phyloP scores from a whole-genome alignment of 2,888 invertebrate species.

The Branchellion lobata region DNA sequence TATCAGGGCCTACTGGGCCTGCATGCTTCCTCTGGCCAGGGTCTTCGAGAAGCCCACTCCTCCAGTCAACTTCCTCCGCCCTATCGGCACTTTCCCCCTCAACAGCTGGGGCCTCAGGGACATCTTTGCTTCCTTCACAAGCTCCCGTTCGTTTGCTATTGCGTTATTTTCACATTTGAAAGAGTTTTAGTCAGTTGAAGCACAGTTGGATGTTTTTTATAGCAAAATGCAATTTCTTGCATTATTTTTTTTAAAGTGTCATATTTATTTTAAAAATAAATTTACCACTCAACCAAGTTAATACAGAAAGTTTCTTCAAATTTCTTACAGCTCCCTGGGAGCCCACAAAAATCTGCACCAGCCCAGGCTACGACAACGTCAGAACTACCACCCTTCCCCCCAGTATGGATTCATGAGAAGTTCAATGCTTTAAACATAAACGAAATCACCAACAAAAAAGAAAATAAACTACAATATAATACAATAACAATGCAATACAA shows the following conservation, averaged over 20 bases:
- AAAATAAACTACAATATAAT: too few relatives aligned
- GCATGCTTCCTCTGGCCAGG: not conserved
- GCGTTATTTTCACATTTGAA: not conserved
- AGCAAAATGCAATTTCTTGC: not conserved
- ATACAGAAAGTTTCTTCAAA: too few relatives aligned
- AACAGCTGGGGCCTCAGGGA: not conserved
- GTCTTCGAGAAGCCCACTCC: not conserved
- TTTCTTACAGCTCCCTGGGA: not conserved
- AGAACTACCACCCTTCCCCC: not conserved
- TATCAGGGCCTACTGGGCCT: conserved; percentile 11
- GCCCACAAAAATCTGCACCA: not conserved
- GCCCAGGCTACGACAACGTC: not conserved
- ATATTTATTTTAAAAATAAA: too few relatives aligned
- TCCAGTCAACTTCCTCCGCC: not conserved
- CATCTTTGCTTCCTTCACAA: not conserved
- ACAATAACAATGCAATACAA: too few relatives aligned
- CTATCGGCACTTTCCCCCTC: conserved; percentile 30
- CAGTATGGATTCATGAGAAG: not conserved
- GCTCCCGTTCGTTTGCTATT: not conserved
- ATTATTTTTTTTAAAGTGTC: too few relatives aligned
- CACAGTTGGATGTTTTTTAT: not conserved
- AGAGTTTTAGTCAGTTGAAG: not conserved
- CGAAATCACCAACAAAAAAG: too few relatives aligned
- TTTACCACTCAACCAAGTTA: too few relatives aligned
- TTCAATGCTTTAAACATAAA: too few relatives aligned